These are phyloP conservation scores for Spheniscus humboldti DNA, from an alignment of 2,797 vertebrate species.

Conservation along the genomic window DNA sequence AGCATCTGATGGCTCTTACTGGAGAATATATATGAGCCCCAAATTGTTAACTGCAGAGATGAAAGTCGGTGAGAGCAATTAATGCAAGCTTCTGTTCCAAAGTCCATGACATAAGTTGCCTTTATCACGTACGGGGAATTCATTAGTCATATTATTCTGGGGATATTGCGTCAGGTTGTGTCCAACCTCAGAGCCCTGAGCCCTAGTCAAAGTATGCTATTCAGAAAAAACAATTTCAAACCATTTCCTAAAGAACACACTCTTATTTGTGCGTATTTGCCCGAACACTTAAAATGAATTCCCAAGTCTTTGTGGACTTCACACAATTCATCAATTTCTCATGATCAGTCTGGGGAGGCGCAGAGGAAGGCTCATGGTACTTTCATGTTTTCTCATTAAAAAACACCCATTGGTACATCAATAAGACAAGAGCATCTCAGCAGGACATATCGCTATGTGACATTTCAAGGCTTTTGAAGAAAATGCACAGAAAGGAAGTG, in stretches of 20 bases:
- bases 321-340: conserved; percentile 46
- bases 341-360: conserved; percentile 18
- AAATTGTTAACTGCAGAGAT: not conserved
- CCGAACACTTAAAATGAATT: conserved; percentile 4
- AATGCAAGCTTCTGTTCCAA: not conserved
- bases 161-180: not conserved
- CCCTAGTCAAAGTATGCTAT: not conserved
- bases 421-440: conserved; percentile 63
- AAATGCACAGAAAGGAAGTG: conserved; percentile 42
- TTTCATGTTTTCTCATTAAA: conserved; percentile 67
- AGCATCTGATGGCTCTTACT: not conserved
- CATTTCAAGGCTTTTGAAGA: conserved; percentile 60
- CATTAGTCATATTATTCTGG: not conserved
- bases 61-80: not conserved
- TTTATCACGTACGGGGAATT: not conserved
- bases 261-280: not conserved
- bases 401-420: conserved; percentile 62
- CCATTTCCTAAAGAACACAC: not conserved
- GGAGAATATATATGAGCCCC: not conserved
- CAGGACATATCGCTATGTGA: conserved; percentile 27
- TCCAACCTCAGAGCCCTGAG: not conserved
- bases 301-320: conserved; percentile 4
- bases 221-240: not conserved
- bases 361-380: not conserved
- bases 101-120: not conserved